These are phyloP conservation scores for Cremastobaeus sp. DNA, from an alignment of 2,888 invertebrate genomes.

Conservation along the genomic window DNA sequence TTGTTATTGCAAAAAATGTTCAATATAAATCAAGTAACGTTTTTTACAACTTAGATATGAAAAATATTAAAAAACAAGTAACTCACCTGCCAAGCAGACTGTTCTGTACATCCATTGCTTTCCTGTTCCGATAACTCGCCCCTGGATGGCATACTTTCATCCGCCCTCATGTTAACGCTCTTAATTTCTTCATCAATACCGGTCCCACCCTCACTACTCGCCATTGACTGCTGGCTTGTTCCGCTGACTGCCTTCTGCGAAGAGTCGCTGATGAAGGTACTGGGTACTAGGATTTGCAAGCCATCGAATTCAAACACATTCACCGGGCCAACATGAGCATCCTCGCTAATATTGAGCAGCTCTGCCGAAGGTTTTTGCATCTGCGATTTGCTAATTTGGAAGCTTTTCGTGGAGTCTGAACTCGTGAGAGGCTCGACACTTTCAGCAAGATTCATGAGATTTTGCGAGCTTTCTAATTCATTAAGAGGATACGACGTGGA, in stretches of 20 bases:
- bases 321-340: slow-evolving; percentile 76
- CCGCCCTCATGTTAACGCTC: slow-evolving; percentile 87
- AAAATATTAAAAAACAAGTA: background rate
- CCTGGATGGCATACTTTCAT: slow-evolving; percentile 92
- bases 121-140: slow-evolving; percentile 93
- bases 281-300: slow-evolving; percentile 76
- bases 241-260: slow-evolving; percentile 77
- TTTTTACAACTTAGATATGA: background rate
- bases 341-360: slow-evolving; percentile 75
- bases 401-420: slow-evolving; percentile 71
- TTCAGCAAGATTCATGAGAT: slow-evolving; percentile 65
- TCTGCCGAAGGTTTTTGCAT: slow-evolving; percentile 74
- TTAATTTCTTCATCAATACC: slow-evolving; percentile 77
- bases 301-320: slow-evolving; percentile 80
- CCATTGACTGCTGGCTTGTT: slow-evolving; percentile 76
- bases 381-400: slow-evolving; percentile 68
- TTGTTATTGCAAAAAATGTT: too few species aligned
- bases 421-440: slow-evolving; percentile 71
- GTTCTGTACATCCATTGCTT: slow-evolving; percentile 89
- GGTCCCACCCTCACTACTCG: slow-evolving; percentile 75
- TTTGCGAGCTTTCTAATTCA: slow-evolving; percentile 64
- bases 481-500: slow-evolving; percentile 53
- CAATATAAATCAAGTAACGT: background rate
- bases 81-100: slow-evolving; percentile 86
- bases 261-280: slow-evolving; percentile 77